Conservation (phyloP, 2,113 vertebrate species). For the Mionectes macconnelli region DNA sequence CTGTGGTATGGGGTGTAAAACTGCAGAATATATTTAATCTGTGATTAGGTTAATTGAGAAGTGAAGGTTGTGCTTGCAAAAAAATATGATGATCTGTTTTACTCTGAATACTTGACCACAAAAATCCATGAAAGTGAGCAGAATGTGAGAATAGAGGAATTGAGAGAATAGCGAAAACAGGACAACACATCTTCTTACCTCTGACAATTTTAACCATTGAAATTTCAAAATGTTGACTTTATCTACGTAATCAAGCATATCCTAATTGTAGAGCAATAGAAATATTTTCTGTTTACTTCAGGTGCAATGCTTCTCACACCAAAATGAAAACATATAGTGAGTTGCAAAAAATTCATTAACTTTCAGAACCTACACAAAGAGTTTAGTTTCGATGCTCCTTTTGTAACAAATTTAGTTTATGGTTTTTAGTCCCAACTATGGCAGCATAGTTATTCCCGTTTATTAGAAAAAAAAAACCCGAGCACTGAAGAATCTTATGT, state of each 20-base stretch:
- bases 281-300: background rate
- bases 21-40: background rate
- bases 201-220: background rate
- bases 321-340: background rate
- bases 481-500: background rate
- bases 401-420: background rate
- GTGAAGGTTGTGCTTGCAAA: background rate
- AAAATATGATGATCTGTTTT: background rate
- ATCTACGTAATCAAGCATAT: background rate
- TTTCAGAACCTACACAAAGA: background rate
- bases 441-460: background rate
- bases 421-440: background rate
- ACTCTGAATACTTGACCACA: background rate
- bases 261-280: background rate
- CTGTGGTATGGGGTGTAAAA: background rate
- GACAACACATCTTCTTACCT: background rate
- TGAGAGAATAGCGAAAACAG: background rate
- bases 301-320: background rate
- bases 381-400: background rate
- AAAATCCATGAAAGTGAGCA: background rate
- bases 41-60: background rate
- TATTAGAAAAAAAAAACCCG: background rate
- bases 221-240: background rate
- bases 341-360: background rate
- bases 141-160: background rate